phyloP scores from a whole-genome alignment of 2,888 invertebrate species.

The Nymphalis urticae region DNA sequence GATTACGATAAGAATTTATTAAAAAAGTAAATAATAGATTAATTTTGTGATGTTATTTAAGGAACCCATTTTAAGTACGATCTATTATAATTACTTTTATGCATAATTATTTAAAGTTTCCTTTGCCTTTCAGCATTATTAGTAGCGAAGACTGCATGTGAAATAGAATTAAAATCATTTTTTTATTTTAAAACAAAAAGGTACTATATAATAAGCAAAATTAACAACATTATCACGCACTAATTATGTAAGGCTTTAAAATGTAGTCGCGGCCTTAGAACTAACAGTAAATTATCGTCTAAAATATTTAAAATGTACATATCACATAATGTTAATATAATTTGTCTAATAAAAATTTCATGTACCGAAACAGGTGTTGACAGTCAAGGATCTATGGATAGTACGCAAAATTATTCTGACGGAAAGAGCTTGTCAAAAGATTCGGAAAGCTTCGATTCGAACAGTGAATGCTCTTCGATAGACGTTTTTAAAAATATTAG shows the following conservation, averaged over 20 bases:
- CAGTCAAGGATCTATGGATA: slow-evolving; percentile 70
- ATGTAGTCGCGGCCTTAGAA: slow-evolving; percentile 43
- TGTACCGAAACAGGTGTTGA: slow-evolving; percentile 76
- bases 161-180: slow-evolving; percentile 5
- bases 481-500: slow-evolving; percentile 72
- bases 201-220: slow-evolving; percentile 20
- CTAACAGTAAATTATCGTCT: slow-evolving; percentile 43
- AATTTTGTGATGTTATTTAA: not conserved
- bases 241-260: slow-evolving; percentile 61
- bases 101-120: too few species aligned
- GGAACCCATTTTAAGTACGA: too few species aligned
- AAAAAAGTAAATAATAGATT: too few species aligned
- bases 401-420: slow-evolving; percentile 58
- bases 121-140: not conserved
- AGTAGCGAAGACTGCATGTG: slow-evolving; percentile 26
- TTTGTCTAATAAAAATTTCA: slow-evolving; percentile 66
- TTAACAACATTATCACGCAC: slow-evolving; percentile 62
- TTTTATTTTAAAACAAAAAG: not conserved
- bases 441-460: slow-evolving; percentile 57
- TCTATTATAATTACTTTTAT: too few species aligned
- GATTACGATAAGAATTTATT: too few species aligned
- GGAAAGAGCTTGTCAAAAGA: slow-evolving; percentile 55
- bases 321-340: slow-evolving; percentile 46
- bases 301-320: slow-evolving; percentile 48
- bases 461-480: slow-evolving; percentile 60